These are phyloP conservation scores for Bugulina stolonifera DNA, from an alignment of 2,888 invertebrate genomes.

Conservation along the genomic window DNA sequence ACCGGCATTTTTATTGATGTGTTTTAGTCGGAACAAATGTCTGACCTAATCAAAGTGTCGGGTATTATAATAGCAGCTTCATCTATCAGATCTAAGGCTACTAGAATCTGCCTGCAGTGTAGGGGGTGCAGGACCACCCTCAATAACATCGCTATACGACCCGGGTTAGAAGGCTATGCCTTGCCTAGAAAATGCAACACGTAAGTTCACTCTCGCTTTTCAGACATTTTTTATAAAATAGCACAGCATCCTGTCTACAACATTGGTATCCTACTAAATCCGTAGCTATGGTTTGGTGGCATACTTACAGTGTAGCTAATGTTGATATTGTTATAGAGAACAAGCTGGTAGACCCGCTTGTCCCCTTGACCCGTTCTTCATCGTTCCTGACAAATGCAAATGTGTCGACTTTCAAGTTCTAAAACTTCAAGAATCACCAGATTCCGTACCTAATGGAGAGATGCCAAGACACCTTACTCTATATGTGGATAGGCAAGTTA, in stretches of 20 bases:
- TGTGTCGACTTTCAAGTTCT: slow-evolving; percentile 96
- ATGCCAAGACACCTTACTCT: slow-evolving; percentile 92
- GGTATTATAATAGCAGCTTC: slow-evolving; percentile 93
- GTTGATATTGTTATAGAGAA: slow-evolving; percentile 60
- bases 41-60: slow-evolving; percentile 84
- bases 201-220: too few relatives aligned
- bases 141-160: slow-evolving; percentile 81
- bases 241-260: too few relatives aligned
- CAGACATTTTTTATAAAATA: too few relatives aligned
- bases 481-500: slow-evolving; percentile 78
- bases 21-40: slow-evolving; percentile 79
- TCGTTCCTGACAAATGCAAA: slow-evolving; percentile 92
- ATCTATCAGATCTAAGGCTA: slow-evolving; percentile 89
- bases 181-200: slow-evolving; percentile 89
- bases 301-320: neutral
- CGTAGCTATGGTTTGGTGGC: too few relatives aligned
- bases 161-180: slow-evolving; percentile 91
- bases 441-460: slow-evolving; percentile 91
- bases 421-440: slow-evolving; percentile 94
- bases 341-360: slow-evolving; percentile 87
- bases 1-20: too few relatives aligned
- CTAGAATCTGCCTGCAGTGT: slow-evolving; percentile 89
- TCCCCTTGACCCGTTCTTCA: slow-evolving; percentile 94
- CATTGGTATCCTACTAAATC: too few relatives aligned
- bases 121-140: slow-evolving; percentile 83